These are phyloP conservation scores for Cheilosia vulpina DNA, from an alignment of 2,888 invertebrate genomes.

Conservation along the genomic window DNA sequence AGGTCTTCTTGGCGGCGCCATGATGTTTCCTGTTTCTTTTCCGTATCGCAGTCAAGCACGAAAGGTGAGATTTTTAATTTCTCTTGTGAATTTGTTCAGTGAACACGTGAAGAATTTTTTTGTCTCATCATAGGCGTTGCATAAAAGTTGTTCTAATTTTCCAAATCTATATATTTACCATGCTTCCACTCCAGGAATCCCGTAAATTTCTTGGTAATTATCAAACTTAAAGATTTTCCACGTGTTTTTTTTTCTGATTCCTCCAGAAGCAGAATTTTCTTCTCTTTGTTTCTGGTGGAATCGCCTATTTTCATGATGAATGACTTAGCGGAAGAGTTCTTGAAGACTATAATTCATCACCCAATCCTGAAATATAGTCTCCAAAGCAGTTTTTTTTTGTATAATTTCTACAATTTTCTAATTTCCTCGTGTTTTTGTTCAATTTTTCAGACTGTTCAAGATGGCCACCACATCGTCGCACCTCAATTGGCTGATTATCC, in stretches of 20 bases:
- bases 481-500: constrained; percentile 84
- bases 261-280: constrained; percentile 11
- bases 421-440: not conserved
- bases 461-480: constrained; percentile 83
- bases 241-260: constrained; percentile 73
- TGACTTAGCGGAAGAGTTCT: constrained; percentile 82
- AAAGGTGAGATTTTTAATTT: constrained; percentile 82
- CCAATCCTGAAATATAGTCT: constrained; percentile 80
- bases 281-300: constrained; percentile 29
- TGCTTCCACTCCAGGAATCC: constrained; percentile 61
- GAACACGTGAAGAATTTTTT: constrained; percentile 78
- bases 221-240: constrained; percentile 76
- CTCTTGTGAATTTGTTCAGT: constrained; percentile 78
- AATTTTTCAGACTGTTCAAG: constrained; percentile 77
- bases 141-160: constrained; percentile 38
- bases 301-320: constrained; percentile 79
- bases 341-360: constrained; percentile 84
- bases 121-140: constrained; percentile 35
- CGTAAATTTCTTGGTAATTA: constrained; percentile 72
- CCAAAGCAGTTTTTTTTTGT: not conserved
- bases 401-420: not conserved
- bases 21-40: constrained; percentile 83
- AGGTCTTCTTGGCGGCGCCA: constrained; percentile 76
- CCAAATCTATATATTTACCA: constrained; percentile 46
- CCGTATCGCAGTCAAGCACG: constrained; percentile 80